Evolutionary conservation across 2,113 vertebrate species (phyloP).

Genomic region (Patagioenas fasciata): DNA sequence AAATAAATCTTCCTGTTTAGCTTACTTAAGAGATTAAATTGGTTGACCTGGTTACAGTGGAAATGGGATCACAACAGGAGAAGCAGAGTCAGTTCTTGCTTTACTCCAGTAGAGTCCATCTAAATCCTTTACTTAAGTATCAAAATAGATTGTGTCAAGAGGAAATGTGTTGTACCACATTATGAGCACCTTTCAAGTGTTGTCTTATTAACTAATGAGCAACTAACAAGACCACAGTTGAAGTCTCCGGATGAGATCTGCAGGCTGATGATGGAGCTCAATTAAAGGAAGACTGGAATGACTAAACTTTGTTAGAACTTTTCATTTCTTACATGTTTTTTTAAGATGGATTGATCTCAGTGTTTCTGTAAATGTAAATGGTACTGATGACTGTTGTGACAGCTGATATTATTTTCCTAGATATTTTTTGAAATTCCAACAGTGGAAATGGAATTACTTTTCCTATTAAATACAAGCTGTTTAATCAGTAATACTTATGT

Average conservation of each 20-base stretch:
- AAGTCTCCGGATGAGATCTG: background rate
- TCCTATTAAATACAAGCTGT: background rate
- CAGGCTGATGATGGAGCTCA: background rate
- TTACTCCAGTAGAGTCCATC: background rate
- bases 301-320: constrained; percentile 14
- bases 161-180: background rate
- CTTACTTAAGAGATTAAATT: background rate
- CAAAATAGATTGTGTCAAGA: background rate
- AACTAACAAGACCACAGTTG: constrained; percentile 10
- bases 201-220: background rate
- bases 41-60: background rate
- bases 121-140: background rate
- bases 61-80: background rate
- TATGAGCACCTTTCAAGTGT: constrained; percentile 24
- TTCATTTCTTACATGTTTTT: constrained; percentile 18
- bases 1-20: background rate
- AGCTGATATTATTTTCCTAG: background rate
- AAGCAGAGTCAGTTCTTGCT: background rate
- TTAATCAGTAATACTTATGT: background rate
- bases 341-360: background rate
- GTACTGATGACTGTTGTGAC: constrained; percentile 25
- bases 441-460: background rate
- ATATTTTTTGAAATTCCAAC: background rate
- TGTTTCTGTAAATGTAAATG: constrained; percentile 19
- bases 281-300: constrained; percentile 26